phyloP scores from a whole-genome alignment of 2,888 invertebrate species.

The Latrodectus elegans region DNA sequence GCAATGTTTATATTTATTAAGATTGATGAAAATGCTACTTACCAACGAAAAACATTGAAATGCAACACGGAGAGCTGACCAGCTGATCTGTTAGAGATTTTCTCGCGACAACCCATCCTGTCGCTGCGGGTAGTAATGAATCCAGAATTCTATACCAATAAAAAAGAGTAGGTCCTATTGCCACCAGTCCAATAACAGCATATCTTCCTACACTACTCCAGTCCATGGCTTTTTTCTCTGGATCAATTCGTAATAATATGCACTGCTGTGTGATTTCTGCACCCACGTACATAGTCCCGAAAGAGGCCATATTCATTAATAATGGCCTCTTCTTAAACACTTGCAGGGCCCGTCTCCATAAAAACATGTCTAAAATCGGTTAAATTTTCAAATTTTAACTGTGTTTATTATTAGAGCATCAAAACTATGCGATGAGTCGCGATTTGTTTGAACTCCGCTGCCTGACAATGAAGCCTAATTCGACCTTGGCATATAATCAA shows the following conservation, averaged over 20 bases:
- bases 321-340: slow-evolving; percentile 60
- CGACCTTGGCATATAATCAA: not conserved
- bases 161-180: slow-evolving; percentile 85
- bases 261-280: slow-evolving; percentile 68
- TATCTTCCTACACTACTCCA: slow-evolving; percentile 75
- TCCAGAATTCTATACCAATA: slow-evolving; percentile 79
- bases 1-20: no score
- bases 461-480: not conserved
- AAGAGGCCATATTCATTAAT: slow-evolving; percentile 60
- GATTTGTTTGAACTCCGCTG: no score
- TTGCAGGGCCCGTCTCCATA: slow-evolving; percentile 43
- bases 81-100: slow-evolving; percentile 59
- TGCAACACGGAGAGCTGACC: slow-evolving; percentile 33
- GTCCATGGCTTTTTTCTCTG: slow-evolving; percentile 28
- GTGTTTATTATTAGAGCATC: not conserved
- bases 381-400: not conserved
- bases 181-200: slow-evolving; percentile 84
- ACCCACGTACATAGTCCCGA: slow-evolving; percentile 67
- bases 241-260: slow-evolving; percentile 7
- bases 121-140: slow-evolving; percentile 80
- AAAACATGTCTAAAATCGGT: not conserved
- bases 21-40: slow-evolving; percentile 2
- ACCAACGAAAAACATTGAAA: slow-evolving; percentile 58
- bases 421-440: not conserved
- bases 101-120: slow-evolving; percentile 10